Conservation (phyloP, 2,797 vertebrate genomes). For the Pipistrellus kuhlii region DNA sequence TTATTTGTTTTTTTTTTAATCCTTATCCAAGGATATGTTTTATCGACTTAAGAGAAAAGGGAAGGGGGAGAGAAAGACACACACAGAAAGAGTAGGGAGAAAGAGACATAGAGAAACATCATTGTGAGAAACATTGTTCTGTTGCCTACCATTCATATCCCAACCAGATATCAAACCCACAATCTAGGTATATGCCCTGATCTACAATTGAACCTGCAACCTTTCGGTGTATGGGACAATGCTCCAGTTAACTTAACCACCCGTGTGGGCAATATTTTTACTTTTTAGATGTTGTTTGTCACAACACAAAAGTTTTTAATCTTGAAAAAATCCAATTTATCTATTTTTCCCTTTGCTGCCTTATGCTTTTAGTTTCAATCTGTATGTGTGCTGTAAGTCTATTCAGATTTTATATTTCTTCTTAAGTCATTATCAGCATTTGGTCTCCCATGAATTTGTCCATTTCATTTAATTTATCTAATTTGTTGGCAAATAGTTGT, state of each 20-base stretch:
- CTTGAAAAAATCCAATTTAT: not conserved
- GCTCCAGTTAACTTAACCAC: not conserved
- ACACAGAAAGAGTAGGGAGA: not conserved
- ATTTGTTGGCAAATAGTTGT: not conserved
- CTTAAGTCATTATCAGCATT: not conserved
- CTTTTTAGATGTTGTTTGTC: not conserved
- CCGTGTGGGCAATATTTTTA: not conserved
- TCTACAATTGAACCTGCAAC: not conserved
- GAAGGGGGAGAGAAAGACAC: too few species aligned
- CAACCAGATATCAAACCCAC: not conserved
- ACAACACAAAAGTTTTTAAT: not conserved
- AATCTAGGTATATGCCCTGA: not conserved
- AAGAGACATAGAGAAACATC: not conserved
- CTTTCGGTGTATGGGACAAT: not conserved
- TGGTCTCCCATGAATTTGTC: not conserved
- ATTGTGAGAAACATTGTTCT: not conserved
- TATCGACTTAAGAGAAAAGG: not conserved
- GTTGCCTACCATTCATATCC: not conserved
- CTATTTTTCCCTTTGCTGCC: not conserved
- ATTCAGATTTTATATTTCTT: conserved; percentile 17
- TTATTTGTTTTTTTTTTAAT: not conserved
- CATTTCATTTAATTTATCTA: not conserved
- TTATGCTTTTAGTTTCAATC: not conserved
- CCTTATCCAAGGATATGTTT: too few species aligned
- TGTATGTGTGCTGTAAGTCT: not conserved